Evolutionary conservation across 2,888 invertebrate species (phyloP).

Genomic region (Germaria angustata): DNA sequence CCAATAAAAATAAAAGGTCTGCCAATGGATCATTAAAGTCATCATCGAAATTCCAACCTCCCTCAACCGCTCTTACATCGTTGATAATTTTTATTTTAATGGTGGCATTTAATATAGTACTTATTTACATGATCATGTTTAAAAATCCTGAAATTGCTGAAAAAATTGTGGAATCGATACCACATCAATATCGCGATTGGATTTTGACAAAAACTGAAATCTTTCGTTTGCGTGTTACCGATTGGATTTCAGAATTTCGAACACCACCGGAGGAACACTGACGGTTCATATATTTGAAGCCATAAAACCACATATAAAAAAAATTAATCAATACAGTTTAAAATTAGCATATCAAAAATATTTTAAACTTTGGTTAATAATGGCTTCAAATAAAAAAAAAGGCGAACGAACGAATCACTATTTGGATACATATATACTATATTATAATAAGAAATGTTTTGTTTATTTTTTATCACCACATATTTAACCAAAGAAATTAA

Average conservation of each 20-base stretch:
- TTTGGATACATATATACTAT: constrained; percentile 3
- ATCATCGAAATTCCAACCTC: neutral
- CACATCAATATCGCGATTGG: constrained; percentile 78
- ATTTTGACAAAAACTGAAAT: constrained; percentile 77
- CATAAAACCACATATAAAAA: constrained; percentile 70
- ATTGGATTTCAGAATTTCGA: constrained; percentile 77
- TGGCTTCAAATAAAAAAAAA: constrained; percentile 60
- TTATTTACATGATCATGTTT: constrained; percentile 78
- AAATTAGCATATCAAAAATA: neutral
- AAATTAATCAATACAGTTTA: constrained; percentile 22
- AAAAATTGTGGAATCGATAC: constrained; percentile 76
- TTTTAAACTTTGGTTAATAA: constrained; percentile 36
- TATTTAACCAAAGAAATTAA: constrained; percentile 63
- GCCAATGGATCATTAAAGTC: constrained; percentile 60
- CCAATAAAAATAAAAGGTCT: constrained; percentile 67
- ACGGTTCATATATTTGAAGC: constrained; percentile 78
- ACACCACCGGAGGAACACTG: constrained; percentile 77
- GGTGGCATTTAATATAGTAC: constrained; percentile 74
- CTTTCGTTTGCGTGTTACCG: constrained; percentile 77
- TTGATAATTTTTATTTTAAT: constrained; percentile 76
- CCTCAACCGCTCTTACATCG: constrained; percentile 74
- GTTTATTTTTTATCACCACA: neutral
- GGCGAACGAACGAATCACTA: neutral
- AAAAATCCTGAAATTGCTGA: constrained; percentile 79
- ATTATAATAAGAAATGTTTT: neutral